These are phyloP conservation scores for Rhinogobio ventralis DNA, from an alignment of 2,797 vertebrate genomes.

Conservation along the genomic window DNA sequence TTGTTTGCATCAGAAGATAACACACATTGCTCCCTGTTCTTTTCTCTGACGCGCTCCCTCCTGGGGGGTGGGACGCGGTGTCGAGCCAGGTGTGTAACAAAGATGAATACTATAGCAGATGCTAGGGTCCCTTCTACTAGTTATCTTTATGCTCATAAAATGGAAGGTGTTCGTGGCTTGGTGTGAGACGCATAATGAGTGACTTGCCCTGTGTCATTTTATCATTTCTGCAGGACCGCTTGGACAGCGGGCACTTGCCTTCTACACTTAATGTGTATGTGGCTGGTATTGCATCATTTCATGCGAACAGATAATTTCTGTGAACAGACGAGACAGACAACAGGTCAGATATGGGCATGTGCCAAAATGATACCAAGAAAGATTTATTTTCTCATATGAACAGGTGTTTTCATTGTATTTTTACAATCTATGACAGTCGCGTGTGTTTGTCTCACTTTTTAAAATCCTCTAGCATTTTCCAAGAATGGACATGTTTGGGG, in stretches of 20 bases:
- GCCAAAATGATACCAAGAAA: conserved; percentile 84
- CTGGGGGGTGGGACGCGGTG: not conserved
- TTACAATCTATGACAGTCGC: conserved; percentile 94
- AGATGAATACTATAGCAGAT: not conserved
- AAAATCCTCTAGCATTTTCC: conserved; percentile 84
- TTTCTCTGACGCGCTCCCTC: too few species aligned
- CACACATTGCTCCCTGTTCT: too few species aligned
- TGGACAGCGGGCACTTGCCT: not conserved
- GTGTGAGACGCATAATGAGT: not conserved
- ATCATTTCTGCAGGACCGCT: not conserved
- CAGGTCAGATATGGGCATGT: conserved; percentile 73
- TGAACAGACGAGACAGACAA: conserved; percentile 54
- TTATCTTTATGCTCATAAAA: not conserved
- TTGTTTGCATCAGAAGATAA: too few species aligned
- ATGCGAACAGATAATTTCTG: not conserved
- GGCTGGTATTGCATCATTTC: not conserved
- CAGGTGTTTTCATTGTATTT: conserved; percentile 83
- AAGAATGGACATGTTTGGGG: conserved; percentile 78
- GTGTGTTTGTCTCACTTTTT: conserved; percentile 79
- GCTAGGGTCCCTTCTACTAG: not conserved
- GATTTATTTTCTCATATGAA: conserved; percentile 87
- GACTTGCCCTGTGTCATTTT: not conserved
- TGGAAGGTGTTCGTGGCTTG: not conserved
- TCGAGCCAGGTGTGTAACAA: not conserved
- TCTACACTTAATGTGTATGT: not conserved